Conservation (phyloP, 2,888 invertebrate species). For the Prosopocoilus inquinatus region DNA sequence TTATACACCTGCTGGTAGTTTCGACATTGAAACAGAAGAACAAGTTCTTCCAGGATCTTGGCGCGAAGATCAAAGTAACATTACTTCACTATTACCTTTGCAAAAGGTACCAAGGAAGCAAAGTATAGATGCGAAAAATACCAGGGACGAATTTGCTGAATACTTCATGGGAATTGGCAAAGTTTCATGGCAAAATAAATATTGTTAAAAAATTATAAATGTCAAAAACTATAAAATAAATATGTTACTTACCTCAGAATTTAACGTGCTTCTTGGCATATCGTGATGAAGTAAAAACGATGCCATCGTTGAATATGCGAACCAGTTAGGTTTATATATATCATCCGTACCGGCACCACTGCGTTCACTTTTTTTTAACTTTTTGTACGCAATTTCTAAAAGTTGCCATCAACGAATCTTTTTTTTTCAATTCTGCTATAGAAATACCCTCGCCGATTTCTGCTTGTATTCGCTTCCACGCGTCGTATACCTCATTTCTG, state of each 20-base stretch:
- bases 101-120: conserved; percentile 4
- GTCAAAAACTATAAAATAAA: not conserved
- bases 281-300: not conserved
- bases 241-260: not conserved
- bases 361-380: not conserved
- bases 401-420: not conserved
- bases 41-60: not conserved
- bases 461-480: conserved; percentile 51
- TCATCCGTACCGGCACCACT: not conserved
- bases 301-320: not conserved
- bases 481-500: conserved; percentile 47
- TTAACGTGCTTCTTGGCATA: not conserved
- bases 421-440: not conserved
- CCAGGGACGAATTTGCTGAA: conserved; percentile 4
- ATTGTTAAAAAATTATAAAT: not conserved
- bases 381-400: not conserved
- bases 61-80: not conserved
- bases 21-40: not conserved
- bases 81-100: conserved; percentile 1
- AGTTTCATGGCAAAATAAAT: not conserved
- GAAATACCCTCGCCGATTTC: conserved; percentile 31
- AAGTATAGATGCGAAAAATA: not conserved
- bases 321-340: not conserved
- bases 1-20: not conserved
- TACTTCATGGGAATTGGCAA: not conserved